Evolutionary conservation across 2,888 invertebrate genomes (phyloP), one percentile per base, ranked within the genome.

Genomic region (Macrophya alboannulata): DNA sequence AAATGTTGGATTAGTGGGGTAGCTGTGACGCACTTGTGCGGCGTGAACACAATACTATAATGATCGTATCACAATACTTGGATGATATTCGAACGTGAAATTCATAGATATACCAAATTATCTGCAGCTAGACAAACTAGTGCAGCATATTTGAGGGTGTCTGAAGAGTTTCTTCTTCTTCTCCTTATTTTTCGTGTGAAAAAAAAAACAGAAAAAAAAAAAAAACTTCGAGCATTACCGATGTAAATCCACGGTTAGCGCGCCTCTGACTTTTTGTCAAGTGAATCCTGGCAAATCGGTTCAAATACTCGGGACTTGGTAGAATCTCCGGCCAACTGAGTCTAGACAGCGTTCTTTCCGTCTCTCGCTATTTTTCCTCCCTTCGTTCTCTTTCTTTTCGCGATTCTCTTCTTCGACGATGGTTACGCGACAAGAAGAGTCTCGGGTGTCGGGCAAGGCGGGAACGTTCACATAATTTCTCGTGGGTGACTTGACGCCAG

Each of bases 391-490:
- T 43, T 45, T 45, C 72, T 74, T 43, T 74, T 45, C 45, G 40
- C 37, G 55, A 51, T 15, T 81, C 40, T 81, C 59, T 21, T 40
- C 62, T 59, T 59, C 62, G 51, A 10, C 15, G 17, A 43, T n/a
- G 62, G 62, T 81, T 62, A 40, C 25, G 43, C 77, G 77, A 77
- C 51, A 43, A 59, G 59, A 86, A 72, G 86, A 59, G 21, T 84
- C 84, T 86, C 84, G 86, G 88, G 88, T 90, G 84, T 79, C 87
- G 86, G 87, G 88, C 85, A 87, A 87, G 88, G 88, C 87, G 89
- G 88, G 89, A 91, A 90, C 88, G 90, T 90, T 90, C 91, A 88
- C 92, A 91, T 92, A 92, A 92, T 92, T 92, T 91, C 90, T 90
- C 90, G 89, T 87, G 31, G 68, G 71, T 71, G 88, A 91, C 91